phyloP scores from a whole-genome alignment of 1,140 invertebrate genomes.

The Listronotus oregonensis region DNA sequence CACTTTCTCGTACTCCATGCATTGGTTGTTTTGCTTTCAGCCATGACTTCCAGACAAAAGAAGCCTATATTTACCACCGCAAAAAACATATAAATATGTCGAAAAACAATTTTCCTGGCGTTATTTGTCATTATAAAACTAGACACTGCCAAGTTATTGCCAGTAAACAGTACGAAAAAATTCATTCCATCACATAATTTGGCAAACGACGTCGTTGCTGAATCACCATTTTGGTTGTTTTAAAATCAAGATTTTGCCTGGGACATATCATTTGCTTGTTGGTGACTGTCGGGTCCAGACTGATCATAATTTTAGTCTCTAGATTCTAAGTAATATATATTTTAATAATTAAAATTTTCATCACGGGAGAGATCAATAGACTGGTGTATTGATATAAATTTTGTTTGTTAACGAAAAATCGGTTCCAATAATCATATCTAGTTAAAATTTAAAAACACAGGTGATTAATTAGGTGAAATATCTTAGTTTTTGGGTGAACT shows the following conservation, averaged over 20 bases:
- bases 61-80: conserved; percentile 13
- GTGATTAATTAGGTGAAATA: too few species aligned
- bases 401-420: too few species aligned
- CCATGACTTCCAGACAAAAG: conserved; percentile 1
- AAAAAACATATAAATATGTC: conserved; percentile 28
- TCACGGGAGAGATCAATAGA: conserved; percentile 24
- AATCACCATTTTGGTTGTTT: conserved; percentile 23
- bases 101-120: conserved; percentile 27
- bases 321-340: conserved; percentile 14
- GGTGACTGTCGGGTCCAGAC: conserved; percentile 21
- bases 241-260: conserved; percentile 24
- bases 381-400: neutral
- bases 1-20: neutral
- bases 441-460: too few species aligned
- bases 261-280: conserved; percentile 16
- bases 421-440: too few species aligned
- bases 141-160: conserved; percentile 25
- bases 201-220: conserved; percentile 16
- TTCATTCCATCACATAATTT: conserved; percentile 37
- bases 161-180: conserved; percentile 32
- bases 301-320: conserved; percentile 22
- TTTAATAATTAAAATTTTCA: conserved; percentile 10
- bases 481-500: too few species aligned
- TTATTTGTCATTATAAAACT: conserved; percentile 32
- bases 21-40: too few species aligned